Conservation (phyloP, 2,797 vertebrate species). For the Anas flavirostris region DNA sequence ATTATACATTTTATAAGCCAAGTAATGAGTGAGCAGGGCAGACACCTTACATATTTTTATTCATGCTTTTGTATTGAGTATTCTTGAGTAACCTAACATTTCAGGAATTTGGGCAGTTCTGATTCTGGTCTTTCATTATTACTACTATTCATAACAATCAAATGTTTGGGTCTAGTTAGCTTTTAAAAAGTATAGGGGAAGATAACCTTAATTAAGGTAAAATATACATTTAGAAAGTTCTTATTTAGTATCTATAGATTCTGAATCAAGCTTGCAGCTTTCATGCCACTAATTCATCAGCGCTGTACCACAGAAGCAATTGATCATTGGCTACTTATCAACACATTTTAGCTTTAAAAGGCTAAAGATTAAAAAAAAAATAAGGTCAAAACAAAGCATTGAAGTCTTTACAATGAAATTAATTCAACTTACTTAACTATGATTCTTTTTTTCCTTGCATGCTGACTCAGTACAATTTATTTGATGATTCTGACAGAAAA, state of each 20-base stretch:
- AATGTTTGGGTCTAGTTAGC: neutral
- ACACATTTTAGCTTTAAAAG: neutral
- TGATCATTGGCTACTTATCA: neutral
- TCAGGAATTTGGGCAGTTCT: neutral
- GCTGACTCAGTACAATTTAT: neutral
- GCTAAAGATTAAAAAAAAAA: neutral
- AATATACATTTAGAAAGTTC: neutral
- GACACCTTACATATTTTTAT: neutral
- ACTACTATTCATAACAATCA: neutral
- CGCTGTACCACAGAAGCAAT: neutral
- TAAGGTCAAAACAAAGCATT: fast-evolving
- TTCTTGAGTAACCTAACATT: neutral
- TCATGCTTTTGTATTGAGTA: neutral
- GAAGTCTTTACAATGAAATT: neutral
- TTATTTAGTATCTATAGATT: neutral
- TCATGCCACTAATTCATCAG: neutral
- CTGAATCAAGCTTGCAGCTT: neutral
- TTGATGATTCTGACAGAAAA: neutral
- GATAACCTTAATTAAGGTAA: neutral
- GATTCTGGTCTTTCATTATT: neutral
- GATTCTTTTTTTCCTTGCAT: neutral
- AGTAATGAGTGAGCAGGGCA: neutral
- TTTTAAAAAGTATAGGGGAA: neutral
- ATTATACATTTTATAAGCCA: neutral
- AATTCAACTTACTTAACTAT: neutral